These are phyloP conservation scores for Neosilurus hyrtlii DNA, from an alignment of 2,797 vertebrate species.

Conservation along the genomic window DNA sequence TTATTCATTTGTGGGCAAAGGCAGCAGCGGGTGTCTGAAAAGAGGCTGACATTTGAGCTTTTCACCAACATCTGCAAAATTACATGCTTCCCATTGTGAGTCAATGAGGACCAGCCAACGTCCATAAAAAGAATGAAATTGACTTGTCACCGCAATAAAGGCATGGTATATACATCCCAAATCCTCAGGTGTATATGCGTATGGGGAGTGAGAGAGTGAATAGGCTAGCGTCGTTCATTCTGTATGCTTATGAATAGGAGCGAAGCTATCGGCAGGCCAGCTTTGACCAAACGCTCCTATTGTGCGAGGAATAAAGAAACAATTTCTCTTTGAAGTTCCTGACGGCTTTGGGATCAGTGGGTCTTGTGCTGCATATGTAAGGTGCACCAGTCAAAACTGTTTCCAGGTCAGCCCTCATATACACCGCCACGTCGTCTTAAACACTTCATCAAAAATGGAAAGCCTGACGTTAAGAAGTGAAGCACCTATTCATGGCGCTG, in stretches of 20 bases:
- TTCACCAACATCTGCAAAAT: conserved; percentile 90
- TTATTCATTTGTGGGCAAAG: conserved; percentile 89
- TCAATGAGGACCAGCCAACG: conserved; percentile 85
- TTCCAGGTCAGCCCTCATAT: not conserved
- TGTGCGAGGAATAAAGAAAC: conserved; percentile 43
- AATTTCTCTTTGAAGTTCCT: conserved; percentile 39
- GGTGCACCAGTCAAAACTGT: not conserved
- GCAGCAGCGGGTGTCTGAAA: conserved; percentile 89
- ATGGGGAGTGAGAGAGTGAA: conserved; percentile 51
- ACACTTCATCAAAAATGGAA: conserved; percentile 9
- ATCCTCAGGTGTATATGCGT: conserved; percentile 61
- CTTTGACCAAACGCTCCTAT: conserved; percentile 35
- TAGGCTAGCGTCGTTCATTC: conserved; percentile 47
- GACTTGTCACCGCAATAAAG: conserved; percentile 88
- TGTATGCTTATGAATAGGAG: conserved; percentile 45
- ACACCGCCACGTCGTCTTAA: not conserved
- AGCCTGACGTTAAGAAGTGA: conserved; percentile 4
- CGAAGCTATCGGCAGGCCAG: conserved; percentile 28
- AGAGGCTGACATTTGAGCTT: conserved; percentile 94
- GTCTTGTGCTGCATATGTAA: not conserved
- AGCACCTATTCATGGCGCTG: conserved; percentile 12
- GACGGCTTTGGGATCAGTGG: conserved; percentile 26
- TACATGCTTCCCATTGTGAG: conserved; percentile 90
- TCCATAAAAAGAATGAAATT: conserved; percentile 87
- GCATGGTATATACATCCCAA: conserved; percentile 83